Conservation (phyloP, 2,888 invertebrate species). For the Pollenia amentaria region DNA sequence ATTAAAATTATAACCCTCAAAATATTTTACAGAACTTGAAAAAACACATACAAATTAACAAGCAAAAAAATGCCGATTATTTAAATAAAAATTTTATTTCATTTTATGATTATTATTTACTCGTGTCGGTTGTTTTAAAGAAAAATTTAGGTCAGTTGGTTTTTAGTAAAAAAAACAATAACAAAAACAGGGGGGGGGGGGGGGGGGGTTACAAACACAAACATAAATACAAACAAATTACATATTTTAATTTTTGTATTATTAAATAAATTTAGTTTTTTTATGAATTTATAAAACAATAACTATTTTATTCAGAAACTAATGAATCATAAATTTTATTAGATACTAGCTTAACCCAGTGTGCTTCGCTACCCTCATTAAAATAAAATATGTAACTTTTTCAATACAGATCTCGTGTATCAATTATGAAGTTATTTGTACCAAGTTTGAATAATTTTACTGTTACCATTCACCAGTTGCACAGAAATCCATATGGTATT, state of each 20-base stretch:
- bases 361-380: too few species aligned
- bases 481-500: too few species aligned
- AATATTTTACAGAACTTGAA: constrained; percentile 25
- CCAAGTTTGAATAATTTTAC: too few species aligned
- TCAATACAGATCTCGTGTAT: too few species aligned
- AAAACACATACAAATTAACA: background rate
- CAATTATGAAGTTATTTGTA: too few species aligned
- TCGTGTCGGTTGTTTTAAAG: background rate
- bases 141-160: constrained; percentile 58
- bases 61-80: background rate
- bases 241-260: background rate
- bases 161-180: constrained; percentile 16
- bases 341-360: too few species aligned
- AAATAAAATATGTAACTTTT: too few species aligned
- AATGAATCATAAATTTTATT: constrained; percentile 33
- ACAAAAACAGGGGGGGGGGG: background rate
- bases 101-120: constrained; percentile 26
- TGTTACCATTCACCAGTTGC: too few species aligned
- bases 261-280: constrained; percentile 4
- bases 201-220: background rate
- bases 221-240: too few species aligned
- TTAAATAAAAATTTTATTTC: constrained; percentile 31
- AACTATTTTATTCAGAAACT: constrained; percentile 22
- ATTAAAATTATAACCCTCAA: constrained; percentile 44
- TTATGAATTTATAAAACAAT: constrained; percentile 11